Evolutionary conservation across 2,888 invertebrate genomes (phyloP), one percentile per base, ranked within the genome.

Genomic region (Colostygia pectinataria): DNA sequence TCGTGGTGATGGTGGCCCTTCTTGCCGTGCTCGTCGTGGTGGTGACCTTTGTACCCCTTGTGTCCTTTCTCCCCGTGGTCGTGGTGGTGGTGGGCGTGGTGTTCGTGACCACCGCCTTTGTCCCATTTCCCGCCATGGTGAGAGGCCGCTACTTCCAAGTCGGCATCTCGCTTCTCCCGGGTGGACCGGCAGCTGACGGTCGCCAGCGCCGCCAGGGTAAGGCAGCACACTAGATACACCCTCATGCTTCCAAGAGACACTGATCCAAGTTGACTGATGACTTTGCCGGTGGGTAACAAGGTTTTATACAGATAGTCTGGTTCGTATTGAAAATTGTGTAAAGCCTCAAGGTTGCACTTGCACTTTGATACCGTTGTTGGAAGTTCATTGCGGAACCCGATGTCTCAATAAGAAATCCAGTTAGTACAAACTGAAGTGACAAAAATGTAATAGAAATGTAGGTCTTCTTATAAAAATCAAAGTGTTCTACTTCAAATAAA

Each of bases 1-100:
- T 92, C 93, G 64, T 94, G 94, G 67, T 95, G 94, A 66, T 95
- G 94, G 65, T 95, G 94, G 0, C 95, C 95, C 69, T 94, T 94
- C 61, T 93, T 91, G 28, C 93, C 93, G 68, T 94, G 93, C 56
- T 93, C 92, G 59, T 93, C 91, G 48, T 93, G 92, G 24, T 91
- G 92, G 29, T 91, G 92, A 1, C 92, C 91, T 51, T 88, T 88
- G 82, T 95, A 99, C 88, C 93, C 94, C 62, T 95, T 94, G 65
- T 94, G 93, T 2, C 93, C 94, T 71, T 95, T 93, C 49, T 93
- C 93, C 0, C 95, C 95, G 59, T 94, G 92, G 54, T 92, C 91
- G 54, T 91, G 91, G 66, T 93, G 93, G 59, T 94, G 92, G 52
- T 93, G 90, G 1, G 85, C 91, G 60, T 94, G 92, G 57, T 93